These are phyloP conservation scores for Drosophila santomea DNA, from an alignment of 1,140 invertebrate species.

Conservation along the genomic window DNA sequence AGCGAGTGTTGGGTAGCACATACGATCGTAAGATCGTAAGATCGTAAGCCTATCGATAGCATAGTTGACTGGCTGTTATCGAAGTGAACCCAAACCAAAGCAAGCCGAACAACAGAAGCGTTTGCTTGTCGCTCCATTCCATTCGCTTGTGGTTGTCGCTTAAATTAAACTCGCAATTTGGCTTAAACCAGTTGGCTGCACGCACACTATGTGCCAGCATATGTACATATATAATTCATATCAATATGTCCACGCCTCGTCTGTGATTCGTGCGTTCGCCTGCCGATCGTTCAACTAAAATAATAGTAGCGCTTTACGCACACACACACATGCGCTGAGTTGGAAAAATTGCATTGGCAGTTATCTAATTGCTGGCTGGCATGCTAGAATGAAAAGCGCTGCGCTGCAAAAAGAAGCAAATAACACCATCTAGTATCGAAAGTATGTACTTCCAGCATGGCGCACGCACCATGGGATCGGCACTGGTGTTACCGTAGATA, in stretches of 20 bases:
- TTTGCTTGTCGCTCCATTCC: constrained; percentile 34
- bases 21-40: constrained; percentile 61
- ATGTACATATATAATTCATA: constrained; percentile 30
- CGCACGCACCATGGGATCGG: constrained; percentile 17
- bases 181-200: constrained; percentile 77
- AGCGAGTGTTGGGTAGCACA: constrained; percentile 31
- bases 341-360: constrained; percentile 52
- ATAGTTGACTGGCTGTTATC: constrained; percentile 53
- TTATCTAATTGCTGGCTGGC: constrained; percentile 72
- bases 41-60: constrained; percentile 68
- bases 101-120: constrained; percentile 47
- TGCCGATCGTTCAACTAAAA: constrained; percentile 65
- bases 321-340: constrained; percentile 25
- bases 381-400: constrained; percentile 63
- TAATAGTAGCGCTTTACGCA: constrained; percentile 45
- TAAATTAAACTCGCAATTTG: constrained; percentile 80
- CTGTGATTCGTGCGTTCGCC: constrained; percentile 74
- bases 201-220: constrained; percentile 40
- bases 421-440: constrained; percentile 25
- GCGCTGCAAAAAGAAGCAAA: constrained; percentile 14
- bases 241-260: constrained; percentile 43
- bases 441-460: constrained; percentile 33
- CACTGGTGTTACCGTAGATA: constrained; percentile 12
- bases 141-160: constrained; percentile 52
- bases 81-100: constrained; percentile 37